Percentiles rank a stretch among this genome's conserved stretches.
Evolutionary conservation across 2,888 invertebrate species (phyloP).

Genomic region (Carpatolechia fugitivella): DNA sequence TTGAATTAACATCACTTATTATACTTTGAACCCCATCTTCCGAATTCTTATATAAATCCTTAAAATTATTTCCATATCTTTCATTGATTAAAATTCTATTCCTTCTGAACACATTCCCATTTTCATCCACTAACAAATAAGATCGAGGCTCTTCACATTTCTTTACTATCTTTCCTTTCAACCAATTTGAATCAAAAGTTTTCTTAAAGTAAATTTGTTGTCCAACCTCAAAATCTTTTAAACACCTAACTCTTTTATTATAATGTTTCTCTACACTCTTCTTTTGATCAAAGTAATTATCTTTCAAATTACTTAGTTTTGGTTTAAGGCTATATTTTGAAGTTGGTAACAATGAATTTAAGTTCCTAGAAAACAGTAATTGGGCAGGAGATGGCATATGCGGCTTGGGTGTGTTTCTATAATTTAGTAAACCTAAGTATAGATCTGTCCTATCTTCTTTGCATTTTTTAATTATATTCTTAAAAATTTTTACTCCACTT

Average conservation of each 20-base stretch:
- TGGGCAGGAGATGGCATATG: conserved; percentile 26
- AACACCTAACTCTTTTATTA: conserved; percentile 21
- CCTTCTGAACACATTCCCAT: too few relatives aligned
- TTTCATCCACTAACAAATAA: too few relatives aligned
- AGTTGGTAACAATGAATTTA: conserved; percentile 25
- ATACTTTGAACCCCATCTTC: too few relatives aligned
- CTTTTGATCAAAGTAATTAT: conserved; percentile 1
- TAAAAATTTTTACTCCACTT: conserved; percentile 21
- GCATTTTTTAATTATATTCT: conserved; percentile 29
- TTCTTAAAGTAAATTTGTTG: too few relatives aligned
- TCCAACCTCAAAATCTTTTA: neutral
- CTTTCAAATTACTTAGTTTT: conserved; percentile 9
- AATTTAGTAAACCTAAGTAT: conserved; percentile 23
- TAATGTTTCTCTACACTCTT: conserved; percentile 12
- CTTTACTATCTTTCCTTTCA: too few relatives aligned
- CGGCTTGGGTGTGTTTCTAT: conserved; percentile 26
- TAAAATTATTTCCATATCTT: too few relatives aligned
- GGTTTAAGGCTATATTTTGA: conserved; percentile 11
- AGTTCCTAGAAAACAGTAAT: conserved; percentile 25
- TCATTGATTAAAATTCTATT: too few relatives aligned
- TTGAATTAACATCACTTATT: too few relatives aligned
- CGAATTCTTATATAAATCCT: too few relatives aligned
- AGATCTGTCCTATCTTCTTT: conserved; percentile 25
- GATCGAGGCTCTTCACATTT: too few relatives aligned
- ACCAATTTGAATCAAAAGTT: too few relatives aligned